phyloP scores from a whole-genome alignment of 2,113 vertebrate species.

The Nesogale talazaci region DNA sequence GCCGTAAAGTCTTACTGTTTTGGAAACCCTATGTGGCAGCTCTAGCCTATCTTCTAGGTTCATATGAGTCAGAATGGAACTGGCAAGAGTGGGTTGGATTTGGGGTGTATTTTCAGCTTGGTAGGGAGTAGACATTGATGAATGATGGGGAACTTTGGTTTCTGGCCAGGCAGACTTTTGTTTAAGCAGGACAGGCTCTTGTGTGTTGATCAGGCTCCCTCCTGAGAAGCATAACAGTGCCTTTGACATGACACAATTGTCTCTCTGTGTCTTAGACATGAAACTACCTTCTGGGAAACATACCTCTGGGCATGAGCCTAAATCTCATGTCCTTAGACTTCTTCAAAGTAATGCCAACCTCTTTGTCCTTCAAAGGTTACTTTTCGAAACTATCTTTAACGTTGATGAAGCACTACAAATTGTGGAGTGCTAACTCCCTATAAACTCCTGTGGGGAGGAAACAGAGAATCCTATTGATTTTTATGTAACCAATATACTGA shows the following conservation, averaged over 20 bases:
- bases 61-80: not conserved
- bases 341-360: not conserved
- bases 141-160: slow-evolving; percentile 63
- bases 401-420: not conserved
- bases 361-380: slow-evolving; percentile 36
- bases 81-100: not conserved
- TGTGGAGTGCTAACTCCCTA: not conserved
- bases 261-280: not conserved
- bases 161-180: slow-evolving; percentile 58
- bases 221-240: not conserved
- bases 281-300: not conserved
- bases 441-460: slow-evolving; percentile 44
- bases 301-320: not conserved
- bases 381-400: slow-evolving; percentile 39
- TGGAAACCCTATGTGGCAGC: not conserved
- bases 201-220: slow-evolving; percentile 41
- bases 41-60: not conserved
- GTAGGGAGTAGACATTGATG: slow-evolving; percentile 62
- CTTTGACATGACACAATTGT: not conserved
- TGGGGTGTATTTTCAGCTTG: slow-evolving; percentile 60
- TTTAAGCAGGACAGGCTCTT: slow-evolving; percentile 50
- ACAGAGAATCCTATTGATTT: not conserved
- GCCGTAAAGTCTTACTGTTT: not conserved
- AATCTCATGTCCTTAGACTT: not conserved
- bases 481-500: not conserved